phyloP scores from a whole-genome alignment of 64 coral and sea anemone species.

The Pocillopora verrucosa region DNA sequence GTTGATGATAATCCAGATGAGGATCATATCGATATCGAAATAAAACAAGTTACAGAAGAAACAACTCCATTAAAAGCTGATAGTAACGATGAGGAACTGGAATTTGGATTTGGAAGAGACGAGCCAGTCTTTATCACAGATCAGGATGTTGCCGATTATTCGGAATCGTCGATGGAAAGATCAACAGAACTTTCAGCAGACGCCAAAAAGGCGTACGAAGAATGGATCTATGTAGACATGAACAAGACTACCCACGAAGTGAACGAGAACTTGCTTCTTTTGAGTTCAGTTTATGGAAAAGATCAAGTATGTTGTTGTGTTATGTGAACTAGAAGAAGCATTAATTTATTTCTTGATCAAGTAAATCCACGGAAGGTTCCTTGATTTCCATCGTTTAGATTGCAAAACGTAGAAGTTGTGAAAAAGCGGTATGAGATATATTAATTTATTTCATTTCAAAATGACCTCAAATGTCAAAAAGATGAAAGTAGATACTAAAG shows the following conservation, averaged over 20 bases:
- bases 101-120: constrained; percentile 1
- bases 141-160: constrained; percentile 21
- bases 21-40: constrained; percentile 10
- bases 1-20: constrained; percentile 16
- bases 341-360: not conserved
- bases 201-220: constrained; percentile 46
- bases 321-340: not conserved
- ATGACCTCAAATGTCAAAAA: not conserved
- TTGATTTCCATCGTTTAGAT: not conserved
- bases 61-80: not conserved
- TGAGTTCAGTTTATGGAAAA: constrained; percentile 64
- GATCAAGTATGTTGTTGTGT: constrained; percentile 26
- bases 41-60: constrained; percentile 28
- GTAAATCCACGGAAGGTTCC: not conserved
- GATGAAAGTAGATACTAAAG: no score
- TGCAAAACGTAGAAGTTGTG: not conserved
- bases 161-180: not conserved
- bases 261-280: constrained; percentile 49
- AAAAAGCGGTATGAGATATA: not conserved
- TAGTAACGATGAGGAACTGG: not conserved
- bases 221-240: constrained; percentile 62
- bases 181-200: constrained; percentile 5
- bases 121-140: constrained; percentile 44
- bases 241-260: constrained; percentile 48
- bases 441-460: not conserved